Percentiles rank a stretch among this genome's conserved stretches.
These are phyloP conservation scores for Parelbella ahira DNA, from an alignment of 2,888 invertebrate genomes.

Conservation along the genomic window DNA sequence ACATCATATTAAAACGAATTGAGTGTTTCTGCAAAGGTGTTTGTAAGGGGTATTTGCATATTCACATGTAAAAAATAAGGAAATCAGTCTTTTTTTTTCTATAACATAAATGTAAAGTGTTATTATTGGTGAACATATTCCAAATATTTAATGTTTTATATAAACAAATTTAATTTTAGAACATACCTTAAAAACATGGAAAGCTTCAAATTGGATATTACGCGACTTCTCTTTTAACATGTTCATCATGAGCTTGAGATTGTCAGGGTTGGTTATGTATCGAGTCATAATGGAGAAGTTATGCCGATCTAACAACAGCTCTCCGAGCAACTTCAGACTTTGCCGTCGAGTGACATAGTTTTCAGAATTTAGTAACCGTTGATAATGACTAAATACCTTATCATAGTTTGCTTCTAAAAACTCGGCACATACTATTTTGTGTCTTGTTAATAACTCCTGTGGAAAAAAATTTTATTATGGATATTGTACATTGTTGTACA, in stretches of 20 bases:
- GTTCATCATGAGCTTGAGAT: constrained; percentile 99
- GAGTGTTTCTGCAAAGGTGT: too few species aligned
- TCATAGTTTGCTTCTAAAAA: constrained; percentile 99
- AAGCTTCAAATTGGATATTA: constrained; percentile 99
- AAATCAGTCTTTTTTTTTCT: too few species aligned
- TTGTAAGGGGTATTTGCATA: too few species aligned
- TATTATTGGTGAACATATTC: too few species aligned
- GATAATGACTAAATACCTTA: constrained; percentile 98
- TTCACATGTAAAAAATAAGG: too few species aligned
- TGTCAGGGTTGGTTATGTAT: constrained; percentile 99
- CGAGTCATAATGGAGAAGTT: constrained; percentile 99
- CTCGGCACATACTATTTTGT: constrained; percentile 97
- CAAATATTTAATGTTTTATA: too few species aligned
- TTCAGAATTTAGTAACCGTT: constrained; percentile 97
- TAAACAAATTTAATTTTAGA: background rate
- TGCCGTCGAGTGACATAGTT: constrained; percentile 99
- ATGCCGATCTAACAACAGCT: constrained; percentile 97
- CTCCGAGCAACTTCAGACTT: constrained; percentile 98
- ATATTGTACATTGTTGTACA: too few species aligned
- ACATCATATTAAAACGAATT: too few species aligned
- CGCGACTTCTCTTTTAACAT: constrained; percentile 99
- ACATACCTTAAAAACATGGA: constrained; percentile 99
- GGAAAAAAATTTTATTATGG: too few species aligned
- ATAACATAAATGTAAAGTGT: too few species aligned
- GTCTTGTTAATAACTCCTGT: constrained; percentile 95